Percentiles rank a stretch among this genome's conserved stretches.
Evolutionary conservation across 2,797 vertebrate species (phyloP).

Genomic region (Champsocephalus esox): DNA sequence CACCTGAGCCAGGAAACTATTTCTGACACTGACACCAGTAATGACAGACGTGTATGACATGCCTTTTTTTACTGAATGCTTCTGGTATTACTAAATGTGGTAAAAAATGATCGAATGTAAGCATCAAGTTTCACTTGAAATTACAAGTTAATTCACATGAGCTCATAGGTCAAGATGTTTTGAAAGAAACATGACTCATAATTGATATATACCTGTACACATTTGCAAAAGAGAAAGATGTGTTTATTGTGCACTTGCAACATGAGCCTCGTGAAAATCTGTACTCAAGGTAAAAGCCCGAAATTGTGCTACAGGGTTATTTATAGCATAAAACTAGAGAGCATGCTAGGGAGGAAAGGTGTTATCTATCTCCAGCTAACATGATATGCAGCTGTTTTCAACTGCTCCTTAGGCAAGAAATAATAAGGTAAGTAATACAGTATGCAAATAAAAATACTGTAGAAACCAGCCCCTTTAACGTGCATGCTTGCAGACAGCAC

Average conservation of each 20-base stretch:
- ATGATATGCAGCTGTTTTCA: not conserved
- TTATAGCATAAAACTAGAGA: not conserved
- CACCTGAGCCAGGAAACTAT: constrained; percentile 3
- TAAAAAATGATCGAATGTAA: not conserved
- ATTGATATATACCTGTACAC: not conserved
- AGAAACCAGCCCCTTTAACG: not conserved
- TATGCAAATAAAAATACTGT: not conserved
- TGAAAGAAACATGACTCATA: not conserved
- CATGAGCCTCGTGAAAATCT: too few species aligned
- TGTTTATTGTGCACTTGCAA: not conserved
- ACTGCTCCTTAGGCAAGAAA: not conserved
- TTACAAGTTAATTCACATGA: not conserved
- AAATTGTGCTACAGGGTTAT: too few species aligned
- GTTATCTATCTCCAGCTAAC: not conserved
- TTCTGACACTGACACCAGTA: not conserved
- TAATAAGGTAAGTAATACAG: not conserved
- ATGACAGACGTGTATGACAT: not conserved
- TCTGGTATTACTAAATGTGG: not conserved
- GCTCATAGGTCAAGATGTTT: not conserved
- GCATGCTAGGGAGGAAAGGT: not conserved
- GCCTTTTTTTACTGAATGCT: not conserved
- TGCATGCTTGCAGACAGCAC: not conserved
- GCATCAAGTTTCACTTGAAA: not conserved
- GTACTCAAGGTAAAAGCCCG: too few species aligned
- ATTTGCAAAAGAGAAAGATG: not conserved